Evolutionary conservation across 2,888 invertebrate genomes (phyloP), one percentile per base, ranked within the genome.

Genomic region (Spilarctia lutea): DNA sequence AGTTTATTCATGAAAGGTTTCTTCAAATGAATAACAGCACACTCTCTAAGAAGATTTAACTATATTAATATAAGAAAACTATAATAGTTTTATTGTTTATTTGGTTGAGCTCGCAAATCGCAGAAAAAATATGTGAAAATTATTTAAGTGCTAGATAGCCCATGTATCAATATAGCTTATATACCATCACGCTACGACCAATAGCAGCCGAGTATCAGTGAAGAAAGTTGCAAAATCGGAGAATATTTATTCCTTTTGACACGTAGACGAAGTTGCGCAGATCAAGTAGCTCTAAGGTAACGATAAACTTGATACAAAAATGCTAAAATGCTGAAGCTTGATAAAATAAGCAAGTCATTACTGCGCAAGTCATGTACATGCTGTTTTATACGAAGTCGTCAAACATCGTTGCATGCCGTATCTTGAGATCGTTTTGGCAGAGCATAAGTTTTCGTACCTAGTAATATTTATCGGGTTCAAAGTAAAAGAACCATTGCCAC

Each of bases 401-500:
- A 60, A 60, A 60, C 13, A 60, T 27, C 60, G 13, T 27, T 63
- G 63, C 30, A 30, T 30, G 27, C 68, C 72, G 80, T 76, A 60
- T 27, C 60, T 30, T 30, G 63, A 30, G 27, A 30, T 30, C 63
- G 27, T 60, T 60, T 60, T 27, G 6, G 11, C 27, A 10, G 27
- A 4, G 11, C 16, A 13, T 60, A 60, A 27, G 11, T 27, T 27
- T 60, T 27, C 16, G 27, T 27, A 27, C 6, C 27, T 6, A 60
- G 27, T 60, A 30, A 60, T 60, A 60, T 60, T 60, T 60, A n/a
- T 10, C 6, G 18, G 13, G 60, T 30, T 27, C 30, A 4, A 27
- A 13, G 18, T 18, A 13, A 13, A 30, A 30, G 8, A 63, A 63
- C 30, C 18, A n/a, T 56, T 56, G 7, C 11, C n/a, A 0, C 11